Evolutionary conservation across 2,113 vertebrate genomes (phyloP).

Genomic region (Zosterops hypoxanthus): DNA sequence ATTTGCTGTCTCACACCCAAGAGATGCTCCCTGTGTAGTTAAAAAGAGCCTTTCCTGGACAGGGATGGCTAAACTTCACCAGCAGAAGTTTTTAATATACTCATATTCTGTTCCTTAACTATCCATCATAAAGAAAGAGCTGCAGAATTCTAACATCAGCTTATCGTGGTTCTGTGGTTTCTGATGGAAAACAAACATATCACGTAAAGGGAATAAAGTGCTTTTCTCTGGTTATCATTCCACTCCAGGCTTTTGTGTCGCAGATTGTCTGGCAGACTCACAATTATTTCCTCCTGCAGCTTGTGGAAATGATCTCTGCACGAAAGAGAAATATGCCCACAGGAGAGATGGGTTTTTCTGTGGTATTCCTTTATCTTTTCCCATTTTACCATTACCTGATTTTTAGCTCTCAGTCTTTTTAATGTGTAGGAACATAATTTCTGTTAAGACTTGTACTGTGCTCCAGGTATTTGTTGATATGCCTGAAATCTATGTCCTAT

Average conservation of each 20-base stretch:
- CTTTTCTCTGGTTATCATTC: slow-evolving; percentile 51
- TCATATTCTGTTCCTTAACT: not conserved
- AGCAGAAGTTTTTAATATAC: not conserved
- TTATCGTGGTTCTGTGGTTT: slow-evolving; percentile 26
- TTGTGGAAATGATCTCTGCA: slow-evolving; percentile 63
- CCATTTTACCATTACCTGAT: not conserved
- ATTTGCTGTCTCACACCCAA: not conserved
- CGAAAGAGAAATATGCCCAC: slow-evolving; percentile 26
- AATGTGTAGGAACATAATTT: not conserved
- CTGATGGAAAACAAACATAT: slow-evolving; percentile 15
- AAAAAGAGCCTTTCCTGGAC: not conserved
- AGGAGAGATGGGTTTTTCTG: slow-evolving; percentile 39
- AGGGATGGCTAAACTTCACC: not conserved
- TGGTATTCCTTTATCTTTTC: slow-evolving; percentile 12
- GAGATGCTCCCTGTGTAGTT: not conserved
- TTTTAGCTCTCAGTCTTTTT: not conserved
- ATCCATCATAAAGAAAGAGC: not conserved
- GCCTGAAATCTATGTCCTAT: not conserved
- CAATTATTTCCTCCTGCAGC: slow-evolving; percentile 43
- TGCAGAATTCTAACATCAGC: slow-evolving; percentile 4
- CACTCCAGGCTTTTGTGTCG: slow-evolving; percentile 21
- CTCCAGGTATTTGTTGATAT: not conserved
- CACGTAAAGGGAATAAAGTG: slow-evolving; percentile 15
- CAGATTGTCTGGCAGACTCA: slow-evolving; percentile 50
- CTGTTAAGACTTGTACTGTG: not conserved